Evolutionary conservation across 1,140 invertebrate species (phyloP).

Genomic region (Nasonia giraulti): DNA sequence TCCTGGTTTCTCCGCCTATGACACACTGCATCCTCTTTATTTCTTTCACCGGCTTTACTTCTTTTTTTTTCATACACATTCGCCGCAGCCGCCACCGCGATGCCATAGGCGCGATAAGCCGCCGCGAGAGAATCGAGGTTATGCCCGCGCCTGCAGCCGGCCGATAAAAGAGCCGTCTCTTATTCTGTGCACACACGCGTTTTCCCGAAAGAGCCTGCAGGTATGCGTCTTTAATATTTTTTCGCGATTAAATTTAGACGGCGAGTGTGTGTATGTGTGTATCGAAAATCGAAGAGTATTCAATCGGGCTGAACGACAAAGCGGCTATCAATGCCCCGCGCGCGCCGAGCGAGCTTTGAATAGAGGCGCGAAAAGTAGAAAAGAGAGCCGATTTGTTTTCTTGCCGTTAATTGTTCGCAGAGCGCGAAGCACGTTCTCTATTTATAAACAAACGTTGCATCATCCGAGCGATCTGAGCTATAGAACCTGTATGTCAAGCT

Average conservation of each 20-base stretch:
- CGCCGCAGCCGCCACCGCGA: neutral
- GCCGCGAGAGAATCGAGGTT: constrained; percentile 6
- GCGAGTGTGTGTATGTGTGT: neutral
- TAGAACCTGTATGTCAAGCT: neutral
- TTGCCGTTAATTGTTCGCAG: too few species aligned
- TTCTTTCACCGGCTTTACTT: neutral
- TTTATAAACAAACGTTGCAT: neutral
- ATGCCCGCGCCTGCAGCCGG: neutral
- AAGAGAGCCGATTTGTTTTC: neutral
- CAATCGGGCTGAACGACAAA: constrained; percentile 32
- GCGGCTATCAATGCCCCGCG: constrained; percentile 13
- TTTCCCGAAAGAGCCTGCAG: neutral
- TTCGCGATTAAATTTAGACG: constrained; percentile 26
- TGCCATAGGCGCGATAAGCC: constrained; percentile 17
- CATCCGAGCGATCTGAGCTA: neutral
- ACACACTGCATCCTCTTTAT: neutral
- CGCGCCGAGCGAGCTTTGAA: neutral
- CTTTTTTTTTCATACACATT: neutral
- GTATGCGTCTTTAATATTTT: constrained; percentile 20
- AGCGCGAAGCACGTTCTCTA: neutral
- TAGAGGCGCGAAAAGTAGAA: constrained; percentile 15
- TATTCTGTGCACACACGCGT: neutral
- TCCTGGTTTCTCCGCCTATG: neutral
- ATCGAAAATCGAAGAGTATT: constrained; percentile 41
- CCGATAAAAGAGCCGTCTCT: constrained; percentile 2